Evolutionary conservation across 2,113 vertebrate genomes (phyloP).

Genomic region (Hemicordylus capensis): DNA sequence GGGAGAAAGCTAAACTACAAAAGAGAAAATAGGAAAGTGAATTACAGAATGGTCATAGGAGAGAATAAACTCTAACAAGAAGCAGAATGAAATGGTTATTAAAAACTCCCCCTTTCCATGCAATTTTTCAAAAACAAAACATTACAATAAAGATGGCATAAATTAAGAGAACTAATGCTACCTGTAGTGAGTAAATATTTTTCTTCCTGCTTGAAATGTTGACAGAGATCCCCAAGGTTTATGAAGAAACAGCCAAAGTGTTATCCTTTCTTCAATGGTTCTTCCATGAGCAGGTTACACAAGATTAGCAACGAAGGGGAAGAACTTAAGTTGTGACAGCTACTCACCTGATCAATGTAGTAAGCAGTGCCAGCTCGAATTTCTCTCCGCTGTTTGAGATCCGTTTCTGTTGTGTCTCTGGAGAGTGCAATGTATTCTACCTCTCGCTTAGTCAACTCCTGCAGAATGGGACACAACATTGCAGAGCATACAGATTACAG

Average conservation of each 20-base stretch:
- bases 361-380: conserved; percentile 91
- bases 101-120: background rate
- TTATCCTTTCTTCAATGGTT: background rate
- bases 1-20: conserved; percentile 1
- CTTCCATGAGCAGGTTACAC: too few species aligned
- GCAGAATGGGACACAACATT: conserved; percentile 37
- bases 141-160: background rate
- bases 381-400: conserved; percentile 96
- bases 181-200: background rate
- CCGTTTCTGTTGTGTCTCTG: conserved; percentile 94
- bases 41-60: too few species aligned
- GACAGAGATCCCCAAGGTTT: background rate
- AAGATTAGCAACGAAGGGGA: background rate
- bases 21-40: background rate
- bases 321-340: background rate
- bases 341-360: conserved; percentile 94
- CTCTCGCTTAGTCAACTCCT: conserved; percentile 94
- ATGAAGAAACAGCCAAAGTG: background rate
- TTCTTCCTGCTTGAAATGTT: background rate
- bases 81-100: background rate
- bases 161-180: background rate
- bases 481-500: background rate
- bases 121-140: too few species aligned
- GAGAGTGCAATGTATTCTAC: conserved; percentile 94
- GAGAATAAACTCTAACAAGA: too few species aligned